Percentiles rank a stretch among this genome's conserved stretches.
These are phyloP conservation scores for Euzophera pinguis DNA, from an alignment of 2,888 invertebrate genomes.

Conservation along the genomic window DNA sequence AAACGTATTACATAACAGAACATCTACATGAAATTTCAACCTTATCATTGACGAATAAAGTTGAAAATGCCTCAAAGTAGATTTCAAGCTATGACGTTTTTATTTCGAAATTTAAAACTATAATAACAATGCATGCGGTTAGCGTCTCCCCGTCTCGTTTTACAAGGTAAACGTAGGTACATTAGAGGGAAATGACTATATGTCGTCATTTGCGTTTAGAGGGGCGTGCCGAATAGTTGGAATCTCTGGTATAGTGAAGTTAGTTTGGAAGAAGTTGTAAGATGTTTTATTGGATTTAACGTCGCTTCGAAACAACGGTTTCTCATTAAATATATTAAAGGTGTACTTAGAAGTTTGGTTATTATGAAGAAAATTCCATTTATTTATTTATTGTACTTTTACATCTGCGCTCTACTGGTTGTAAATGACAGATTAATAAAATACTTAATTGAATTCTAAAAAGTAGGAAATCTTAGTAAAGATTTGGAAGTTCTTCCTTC, in stretches of 20 bases:
- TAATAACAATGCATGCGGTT: constrained; percentile 66
- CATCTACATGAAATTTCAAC: constrained; percentile 15
- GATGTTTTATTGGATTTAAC: constrained; percentile 74
- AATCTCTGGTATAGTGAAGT: constrained; percentile 48
- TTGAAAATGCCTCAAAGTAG: constrained; percentile 14
- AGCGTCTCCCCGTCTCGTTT: constrained; percentile 52
- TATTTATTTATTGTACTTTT: too few relatives aligned
- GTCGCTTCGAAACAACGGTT: constrained; percentile 31
- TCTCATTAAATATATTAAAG: constrained; percentile 33
- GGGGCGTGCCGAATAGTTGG: constrained; percentile 68
- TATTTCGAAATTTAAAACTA: constrained; percentile 47
- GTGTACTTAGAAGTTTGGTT: too few relatives aligned
- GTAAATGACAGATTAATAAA: too few relatives aligned
- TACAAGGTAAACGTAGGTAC: constrained; percentile 26
- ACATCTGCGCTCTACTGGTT: too few relatives aligned
- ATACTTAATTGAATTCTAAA: too few relatives aligned
- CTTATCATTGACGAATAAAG: rapidly evolving
- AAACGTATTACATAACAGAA: constrained; percentile 26
- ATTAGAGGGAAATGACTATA: constrained; percentile 45
- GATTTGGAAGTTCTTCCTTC: too few relatives aligned
- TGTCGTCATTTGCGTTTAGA: constrained; percentile 30
- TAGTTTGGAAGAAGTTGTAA: constrained; percentile 75
- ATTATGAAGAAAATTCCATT: too few relatives aligned
- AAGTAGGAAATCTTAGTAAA: too few relatives aligned
- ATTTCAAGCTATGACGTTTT: constrained; percentile 27